A percentile compares a stretch with the other conserved stretches of the same genome.
Evolutionary conservation across 2,888 invertebrate genomes (phyloP).

Genomic region (Andrena chrysosceles): DNA sequence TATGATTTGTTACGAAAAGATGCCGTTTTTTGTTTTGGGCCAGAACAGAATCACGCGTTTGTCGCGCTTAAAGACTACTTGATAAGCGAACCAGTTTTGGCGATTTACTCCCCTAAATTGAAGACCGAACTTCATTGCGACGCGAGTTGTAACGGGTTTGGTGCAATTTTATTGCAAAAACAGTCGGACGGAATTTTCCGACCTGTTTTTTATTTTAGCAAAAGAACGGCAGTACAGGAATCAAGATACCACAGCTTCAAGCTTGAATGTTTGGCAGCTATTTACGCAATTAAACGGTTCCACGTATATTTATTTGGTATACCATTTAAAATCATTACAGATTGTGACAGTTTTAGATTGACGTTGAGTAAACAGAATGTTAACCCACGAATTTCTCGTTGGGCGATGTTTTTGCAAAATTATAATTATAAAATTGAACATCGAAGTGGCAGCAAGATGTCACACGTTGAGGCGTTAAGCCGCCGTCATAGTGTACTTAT

Average conservation of each 20-base stretch:
- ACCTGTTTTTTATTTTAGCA: conserved; percentile 46
- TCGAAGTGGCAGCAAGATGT: conserved; percentile 1
- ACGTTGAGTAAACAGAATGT: conserved; percentile 56
- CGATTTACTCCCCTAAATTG: conserved; percentile 73
- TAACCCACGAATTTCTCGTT: conserved; percentile 28
- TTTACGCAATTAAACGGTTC: conserved; percentile 68
- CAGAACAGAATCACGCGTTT: conserved; percentile 64
- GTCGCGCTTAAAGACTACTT: conserved; percentile 62
- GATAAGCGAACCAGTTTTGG: conserved; percentile 66
- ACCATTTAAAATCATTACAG: conserved; percentile 73
- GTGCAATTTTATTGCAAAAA: too few relatives aligned
- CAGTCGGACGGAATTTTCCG: too few relatives aligned
- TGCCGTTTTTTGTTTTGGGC: not conserved
- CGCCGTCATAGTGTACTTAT: not conserved
- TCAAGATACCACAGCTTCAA: conserved; percentile 10
- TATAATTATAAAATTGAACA: conserved; percentile 13
- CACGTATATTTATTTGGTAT: conserved; percentile 72
- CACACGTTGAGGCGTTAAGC: conserved; percentile 9
- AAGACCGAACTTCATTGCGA: conserved; percentile 77
- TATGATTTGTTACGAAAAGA: conserved; percentile 51
- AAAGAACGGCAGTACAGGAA: not conserved
- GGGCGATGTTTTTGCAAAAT: conserved; percentile 15
- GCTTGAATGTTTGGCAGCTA: not conserved
- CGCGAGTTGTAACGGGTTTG: too few relatives aligned
- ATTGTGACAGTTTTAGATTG: conserved; percentile 71